phyloP scores from a whole-genome alignment of 23 tunicate genomes.

The Trididemnum clinides region DNA sequence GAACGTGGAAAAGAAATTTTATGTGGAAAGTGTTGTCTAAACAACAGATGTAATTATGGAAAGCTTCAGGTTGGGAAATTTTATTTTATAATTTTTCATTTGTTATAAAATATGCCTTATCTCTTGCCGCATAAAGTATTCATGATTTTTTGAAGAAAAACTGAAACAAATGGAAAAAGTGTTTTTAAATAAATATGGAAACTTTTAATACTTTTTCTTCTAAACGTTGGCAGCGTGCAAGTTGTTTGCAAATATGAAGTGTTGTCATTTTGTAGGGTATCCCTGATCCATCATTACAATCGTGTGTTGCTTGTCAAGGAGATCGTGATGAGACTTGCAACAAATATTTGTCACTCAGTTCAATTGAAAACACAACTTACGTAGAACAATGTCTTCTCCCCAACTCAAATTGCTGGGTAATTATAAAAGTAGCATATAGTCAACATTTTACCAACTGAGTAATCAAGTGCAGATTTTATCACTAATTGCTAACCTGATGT shows the following conservation, averaged over 20 bases:
- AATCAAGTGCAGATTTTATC: too few relatives aligned
- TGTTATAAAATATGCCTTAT: too few relatives aligned
- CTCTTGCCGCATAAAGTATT: too few relatives aligned
- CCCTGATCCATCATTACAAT: constrained; percentile 51
- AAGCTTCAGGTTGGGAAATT: constrained; percentile 63
- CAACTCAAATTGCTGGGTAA: constrained; percentile 88
- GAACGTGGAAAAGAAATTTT: constrained; percentile 23
- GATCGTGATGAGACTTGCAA: constrained; percentile 58
- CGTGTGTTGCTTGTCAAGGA: constrained; percentile 85
- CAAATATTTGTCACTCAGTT: constrained; percentile 8
- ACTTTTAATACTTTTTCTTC: too few relatives aligned
- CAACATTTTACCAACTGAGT: too few relatives aligned
- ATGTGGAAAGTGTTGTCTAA: constrained; percentile 84
- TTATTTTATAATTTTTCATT: too few relatives aligned
- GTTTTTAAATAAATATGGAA: too few relatives aligned
- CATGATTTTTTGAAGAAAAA: too few relatives aligned
- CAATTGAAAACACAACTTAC: constrained; percentile 41
- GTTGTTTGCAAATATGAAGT: too few relatives aligned
- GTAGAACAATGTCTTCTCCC: constrained; percentile 86
- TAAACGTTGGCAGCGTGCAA: too few relatives aligned
- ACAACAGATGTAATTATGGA: constrained; percentile 62
- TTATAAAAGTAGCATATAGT: not conserved
- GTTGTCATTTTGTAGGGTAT: constrained; percentile 51
- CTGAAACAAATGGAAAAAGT: too few relatives aligned
- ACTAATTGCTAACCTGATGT: too few relatives aligned